Evolutionary conservation across 2,797 vertebrate species (phyloP), one percentile per base, ranked within the genome.

Genomic region (Manis pentadactyla): DNA sequence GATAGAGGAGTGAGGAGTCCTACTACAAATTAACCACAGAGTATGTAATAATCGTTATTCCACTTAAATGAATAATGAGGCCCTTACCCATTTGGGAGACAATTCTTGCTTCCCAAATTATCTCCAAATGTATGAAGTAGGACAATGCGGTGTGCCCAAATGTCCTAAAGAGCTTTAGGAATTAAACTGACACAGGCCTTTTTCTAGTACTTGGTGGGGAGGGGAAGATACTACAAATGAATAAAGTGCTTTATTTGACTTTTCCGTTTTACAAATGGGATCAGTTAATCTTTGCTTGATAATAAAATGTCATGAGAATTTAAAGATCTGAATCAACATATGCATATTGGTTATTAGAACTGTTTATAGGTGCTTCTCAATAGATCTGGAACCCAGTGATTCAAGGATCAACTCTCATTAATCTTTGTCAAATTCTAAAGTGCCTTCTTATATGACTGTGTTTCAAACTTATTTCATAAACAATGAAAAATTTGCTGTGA

Each of bases 401-500:
- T 77, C 11, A 74, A 21, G 53, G 74, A 87, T 86, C 71, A 90
- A 37, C 87, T 81, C 29, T 90, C 46, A 90, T 81, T 93, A 88
- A 92, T 81, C 51, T 11, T 87, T 97, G 81, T 96, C 83, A 94
- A 23, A 87, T 82, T 82, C 12, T 66, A 78, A 3, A 66, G 13
- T 86, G 19, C 86, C 21, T 61, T 93, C 49, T 61, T 55, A 53
- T 46, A 23, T 84, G 34, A 91, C 34, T 93, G 29, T 96, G 49
- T n/a, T 46, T 46, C 55, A 81, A 2, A 79, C 42, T 89, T 91
- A 21, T 93, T 92, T 95, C 68, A 96, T 73, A 94, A 95, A 89
- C 63, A 91, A 64, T 78, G 53, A 96, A 96, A 84, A 96, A 4
- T 94, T 90, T 91, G 39, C 84, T 96, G 39, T 96, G 61, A 87